phyloP scores from a whole-genome alignment of 2,797 vertebrate species.

The Acridotheres tristis region DNA sequence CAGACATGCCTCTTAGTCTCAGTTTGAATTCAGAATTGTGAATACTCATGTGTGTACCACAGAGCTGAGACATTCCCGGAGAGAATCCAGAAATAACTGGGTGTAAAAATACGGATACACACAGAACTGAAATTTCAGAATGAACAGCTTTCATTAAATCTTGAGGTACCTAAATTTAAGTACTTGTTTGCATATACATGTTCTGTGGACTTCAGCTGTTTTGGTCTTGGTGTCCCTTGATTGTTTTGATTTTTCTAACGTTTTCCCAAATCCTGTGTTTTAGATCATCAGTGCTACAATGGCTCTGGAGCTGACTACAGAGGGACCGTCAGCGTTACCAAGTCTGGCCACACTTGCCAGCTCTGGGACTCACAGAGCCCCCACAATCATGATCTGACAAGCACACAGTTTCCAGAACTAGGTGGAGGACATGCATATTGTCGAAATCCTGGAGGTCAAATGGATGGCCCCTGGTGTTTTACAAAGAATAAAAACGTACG shows the following conservation, averaged over 20 bases:
- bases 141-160: neutral
- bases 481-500: conserved; percentile 91
- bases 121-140: neutral
- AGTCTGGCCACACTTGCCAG: conserved; percentile 90
- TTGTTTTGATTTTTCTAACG: neutral
- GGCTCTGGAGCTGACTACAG: conserved; percentile 91
- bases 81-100: neutral
- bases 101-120: neutral
- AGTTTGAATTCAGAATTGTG: neutral
- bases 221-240: neutral
- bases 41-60: neutral
- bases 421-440: conserved; percentile 92
- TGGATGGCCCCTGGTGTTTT: conserved; percentile 97
- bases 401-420: conserved; percentile 86
- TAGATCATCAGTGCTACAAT: conserved; percentile 93
- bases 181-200: neutral
- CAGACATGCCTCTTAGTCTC: neutral
- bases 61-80: neutral
- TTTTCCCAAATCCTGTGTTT: conserved; percentile 68
- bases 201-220: neutral
- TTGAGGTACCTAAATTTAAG: neutral
- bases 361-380: conserved; percentile 90
- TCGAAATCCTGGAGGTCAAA: conserved; percentile 92
- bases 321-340: conserved; percentile 86
- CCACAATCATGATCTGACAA: conserved; percentile 86